Conservation (phyloP, 2,113 vertebrate species). For the Fregata magnificens region DNA sequence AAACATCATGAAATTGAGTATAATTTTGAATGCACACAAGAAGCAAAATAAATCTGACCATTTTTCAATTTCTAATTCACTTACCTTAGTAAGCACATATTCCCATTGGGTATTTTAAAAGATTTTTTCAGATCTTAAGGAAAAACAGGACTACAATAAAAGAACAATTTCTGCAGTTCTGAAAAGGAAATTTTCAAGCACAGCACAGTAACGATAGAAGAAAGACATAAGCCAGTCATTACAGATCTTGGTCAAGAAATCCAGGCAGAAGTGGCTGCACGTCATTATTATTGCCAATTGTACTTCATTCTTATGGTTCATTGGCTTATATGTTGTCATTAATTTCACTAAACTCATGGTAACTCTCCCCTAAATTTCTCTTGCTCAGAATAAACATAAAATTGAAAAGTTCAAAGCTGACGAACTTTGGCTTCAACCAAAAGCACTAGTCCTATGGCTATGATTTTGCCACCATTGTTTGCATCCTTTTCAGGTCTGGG, state of each 20-base stretch:
- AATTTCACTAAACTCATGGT: neutral
- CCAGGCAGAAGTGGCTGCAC: neutral
- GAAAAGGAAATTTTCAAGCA: neutral
- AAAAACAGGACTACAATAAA: neutral
- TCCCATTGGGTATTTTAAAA: neutral
- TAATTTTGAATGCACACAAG: neutral
- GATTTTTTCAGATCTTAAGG: neutral
- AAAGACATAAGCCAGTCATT: neutral
- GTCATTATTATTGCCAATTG: neutral
- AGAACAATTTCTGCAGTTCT: neutral
- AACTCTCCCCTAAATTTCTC: neutral
- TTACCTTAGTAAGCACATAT: neutral
- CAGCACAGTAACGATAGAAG: neutral
- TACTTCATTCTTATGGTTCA: neutral
- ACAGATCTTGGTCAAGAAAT: neutral
- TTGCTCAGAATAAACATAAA: neutral
- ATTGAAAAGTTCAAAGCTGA: neutral
- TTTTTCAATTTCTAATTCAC: neutral
- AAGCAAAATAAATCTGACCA: neutral
- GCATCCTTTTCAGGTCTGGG: neutral
- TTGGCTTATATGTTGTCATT: neutral
- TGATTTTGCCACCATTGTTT: no score
- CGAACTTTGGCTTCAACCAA: neutral
- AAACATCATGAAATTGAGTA: neutral
- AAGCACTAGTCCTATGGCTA: neutral